Conservation (phyloP, 2,888 invertebrate species). For the Cylloceria caligata region DNA sequence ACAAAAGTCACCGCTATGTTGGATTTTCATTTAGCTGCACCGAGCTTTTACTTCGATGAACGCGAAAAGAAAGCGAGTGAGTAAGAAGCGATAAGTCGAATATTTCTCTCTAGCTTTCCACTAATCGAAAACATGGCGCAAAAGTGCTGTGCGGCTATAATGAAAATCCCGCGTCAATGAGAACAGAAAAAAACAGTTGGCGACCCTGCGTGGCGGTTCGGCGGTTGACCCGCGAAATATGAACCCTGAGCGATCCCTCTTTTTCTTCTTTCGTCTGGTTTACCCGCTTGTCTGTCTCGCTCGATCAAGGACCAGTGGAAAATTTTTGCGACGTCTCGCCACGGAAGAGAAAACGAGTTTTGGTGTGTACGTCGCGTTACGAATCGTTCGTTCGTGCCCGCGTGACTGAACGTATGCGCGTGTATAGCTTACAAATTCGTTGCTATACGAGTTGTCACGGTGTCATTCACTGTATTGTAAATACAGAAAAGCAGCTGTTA, state of each 20-base stretch:
- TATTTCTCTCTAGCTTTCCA: too few relatives aligned
- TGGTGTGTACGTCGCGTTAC: constrained; percentile 69
- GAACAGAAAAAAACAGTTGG: too few relatives aligned
- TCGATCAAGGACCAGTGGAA: constrained; percentile 78
- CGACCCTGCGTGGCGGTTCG: too few relatives aligned
- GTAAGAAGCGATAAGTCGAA: too few relatives aligned
- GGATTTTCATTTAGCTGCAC: too few relatives aligned
- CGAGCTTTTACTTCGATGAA: too few relatives aligned
- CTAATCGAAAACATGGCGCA: too few relatives aligned
- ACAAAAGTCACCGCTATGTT: too few relatives aligned
- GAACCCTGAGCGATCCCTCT: neutral
- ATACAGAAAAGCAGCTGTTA: constrained; percentile 50
- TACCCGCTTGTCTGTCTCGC: constrained; percentile 48
- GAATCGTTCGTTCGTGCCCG: constrained; percentile 59
- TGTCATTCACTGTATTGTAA: constrained; percentile 28
- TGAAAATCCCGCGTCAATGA: too few relatives aligned
- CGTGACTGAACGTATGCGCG: constrained; percentile 63
- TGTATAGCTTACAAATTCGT: constrained; percentile 62
- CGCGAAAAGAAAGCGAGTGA: too few relatives aligned
- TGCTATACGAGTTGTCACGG: constrained; percentile 38
- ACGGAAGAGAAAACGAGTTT: constrained; percentile 74
- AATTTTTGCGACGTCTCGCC: constrained; percentile 68
- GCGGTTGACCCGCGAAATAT: too few relatives aligned
- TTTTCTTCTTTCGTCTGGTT: constrained; percentile 35
- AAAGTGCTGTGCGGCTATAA: too few relatives aligned